Percentiles rank a stretch among this genome's conserved stretches.
phyloP scores from a whole-genome alignment of 1,140 invertebrate genomes.

The Formica exsecta region DNA sequence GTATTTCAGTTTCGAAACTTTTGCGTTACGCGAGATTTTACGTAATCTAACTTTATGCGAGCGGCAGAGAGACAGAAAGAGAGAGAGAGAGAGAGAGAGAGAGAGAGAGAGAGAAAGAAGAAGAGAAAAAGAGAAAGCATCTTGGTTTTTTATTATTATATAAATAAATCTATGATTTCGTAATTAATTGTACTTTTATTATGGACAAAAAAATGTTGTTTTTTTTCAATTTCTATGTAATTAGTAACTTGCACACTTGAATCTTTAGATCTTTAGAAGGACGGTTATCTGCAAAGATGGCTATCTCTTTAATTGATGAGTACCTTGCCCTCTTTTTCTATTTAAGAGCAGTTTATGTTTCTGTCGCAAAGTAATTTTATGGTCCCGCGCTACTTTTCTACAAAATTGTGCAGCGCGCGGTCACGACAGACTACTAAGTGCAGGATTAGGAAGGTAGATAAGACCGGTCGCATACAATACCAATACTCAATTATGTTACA shows the following conservation, averaged over 20 bases:
- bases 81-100: background rate
- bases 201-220: background rate
- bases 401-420: slow-evolving; percentile 41
- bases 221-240: background rate
- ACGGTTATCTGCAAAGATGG: slow-evolving; percentile 23
- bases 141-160: background rate
- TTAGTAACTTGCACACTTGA: background rate
- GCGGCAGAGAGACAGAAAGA: background rate
- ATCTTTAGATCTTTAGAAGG: background rate
- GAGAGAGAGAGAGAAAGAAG: background rate
- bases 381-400: slow-evolving; percentile 47
- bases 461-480: slow-evolving; percentile 35
- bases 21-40: background rate
- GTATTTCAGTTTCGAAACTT: background rate
- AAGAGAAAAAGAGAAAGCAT: too few relatives aligned
- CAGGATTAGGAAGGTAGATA: slow-evolving; percentile 51
- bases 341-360: slow-evolving; percentile 42
- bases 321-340: slow-evolving; percentile 32
- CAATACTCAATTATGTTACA: slow-evolving; percentile 48
- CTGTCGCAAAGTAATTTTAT: slow-evolving; percentile 50
- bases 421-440: slow-evolving; percentile 58
- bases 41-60: background rate
- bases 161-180: background rate
- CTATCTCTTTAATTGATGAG: slow-evolving; percentile 56
- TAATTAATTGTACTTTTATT: background rate